phyloP scores from a whole-genome alignment of 2,888 invertebrate species.

The Bellardia bayeri region DNA sequence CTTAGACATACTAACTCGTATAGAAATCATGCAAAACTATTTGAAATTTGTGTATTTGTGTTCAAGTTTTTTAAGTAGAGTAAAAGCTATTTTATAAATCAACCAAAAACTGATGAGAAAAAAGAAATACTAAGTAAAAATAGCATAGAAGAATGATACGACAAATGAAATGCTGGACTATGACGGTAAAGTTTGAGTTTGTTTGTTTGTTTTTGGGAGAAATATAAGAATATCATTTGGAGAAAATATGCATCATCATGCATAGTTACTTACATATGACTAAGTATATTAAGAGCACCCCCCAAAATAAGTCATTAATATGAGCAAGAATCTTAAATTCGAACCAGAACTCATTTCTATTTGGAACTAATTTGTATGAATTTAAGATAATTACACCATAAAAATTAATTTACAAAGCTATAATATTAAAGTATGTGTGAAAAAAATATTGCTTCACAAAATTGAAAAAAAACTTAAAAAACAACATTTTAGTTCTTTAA shows the following conservation, averaged over 20 bases:
- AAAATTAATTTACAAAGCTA: too few relatives aligned
- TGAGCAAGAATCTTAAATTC: too few relatives aligned
- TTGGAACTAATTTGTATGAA: too few relatives aligned
- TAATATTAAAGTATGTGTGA: too few relatives aligned
- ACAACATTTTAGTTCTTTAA: too few relatives aligned
- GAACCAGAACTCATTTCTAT: too few relatives aligned
- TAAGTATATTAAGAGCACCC: too few relatives aligned
- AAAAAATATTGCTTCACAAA: too few relatives aligned
- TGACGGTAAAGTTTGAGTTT: background rate
- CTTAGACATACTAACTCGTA: background rate
- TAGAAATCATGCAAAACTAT: conserved; percentile 4
- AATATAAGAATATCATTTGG: conserved; percentile 19
- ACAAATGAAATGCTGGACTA: conserved; percentile 26
- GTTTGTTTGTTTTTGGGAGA: background rate
- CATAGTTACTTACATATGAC: background rate
- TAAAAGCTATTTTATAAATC: conserved; percentile 39
- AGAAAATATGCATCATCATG: conserved; percentile 9
- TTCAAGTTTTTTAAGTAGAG: conserved; percentile 18
- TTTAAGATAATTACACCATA: too few relatives aligned
- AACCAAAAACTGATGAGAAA: conserved; percentile 3
- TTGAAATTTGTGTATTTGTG: conserved; percentile 4
- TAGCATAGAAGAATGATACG: conserved; percentile 21
- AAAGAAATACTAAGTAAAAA: conserved; percentile 8
- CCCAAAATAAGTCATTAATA: too few relatives aligned
- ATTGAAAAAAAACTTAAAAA: too few relatives aligned